A percentile compares a stretch with the other conserved stretches of the same genome.
phyloP scores from a whole-genome alignment of 1,140 invertebrate species.

The Zaprionus lachaisei region DNA sequence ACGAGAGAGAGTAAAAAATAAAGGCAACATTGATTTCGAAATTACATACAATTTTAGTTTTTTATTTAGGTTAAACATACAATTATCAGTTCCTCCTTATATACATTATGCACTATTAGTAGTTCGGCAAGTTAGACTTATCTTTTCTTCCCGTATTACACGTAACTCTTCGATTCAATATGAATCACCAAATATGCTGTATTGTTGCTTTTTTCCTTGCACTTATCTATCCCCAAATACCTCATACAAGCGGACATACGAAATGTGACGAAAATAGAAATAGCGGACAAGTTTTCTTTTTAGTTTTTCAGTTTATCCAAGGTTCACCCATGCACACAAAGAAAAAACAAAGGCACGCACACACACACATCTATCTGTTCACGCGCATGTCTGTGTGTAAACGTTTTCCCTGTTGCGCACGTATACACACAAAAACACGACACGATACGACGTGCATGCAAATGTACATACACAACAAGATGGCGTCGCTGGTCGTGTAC shows the following conservation, averaged over 20 bases:
- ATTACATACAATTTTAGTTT: constrained; percentile 58
- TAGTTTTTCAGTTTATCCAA: constrained; percentile 34
- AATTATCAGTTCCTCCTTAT: constrained; percentile 67
- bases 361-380: constrained; percentile 3
- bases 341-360: constrained; percentile 47
- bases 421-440: constrained; percentile 19
- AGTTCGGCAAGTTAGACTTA: neutral
- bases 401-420: constrained; percentile 16
- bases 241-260: constrained; percentile 38
- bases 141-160: constrained; percentile 2
- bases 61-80: constrained; percentile 68
- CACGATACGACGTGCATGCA: constrained; percentile 12
- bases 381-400: constrained; percentile 15
- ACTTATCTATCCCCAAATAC: constrained; percentile 19
- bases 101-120: constrained; percentile 37
- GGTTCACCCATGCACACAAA: constrained; percentile 55
- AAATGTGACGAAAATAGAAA: constrained; percentile 51
- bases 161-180: constrained; percentile 48
- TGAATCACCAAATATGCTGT: constrained; percentile 43
- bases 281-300: constrained; percentile 25
- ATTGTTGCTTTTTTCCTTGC: constrained; percentile 5
- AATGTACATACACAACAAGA: constrained; percentile 19
- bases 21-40: constrained; percentile 69
- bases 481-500: constrained; percentile 23
- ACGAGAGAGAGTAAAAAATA: constrained; percentile 64